Evolutionary conservation across 2,888 invertebrate genomes (phyloP), one percentile per base, ranked within the genome.

Genomic region (Glyphotaelius pellucidus): DNA sequence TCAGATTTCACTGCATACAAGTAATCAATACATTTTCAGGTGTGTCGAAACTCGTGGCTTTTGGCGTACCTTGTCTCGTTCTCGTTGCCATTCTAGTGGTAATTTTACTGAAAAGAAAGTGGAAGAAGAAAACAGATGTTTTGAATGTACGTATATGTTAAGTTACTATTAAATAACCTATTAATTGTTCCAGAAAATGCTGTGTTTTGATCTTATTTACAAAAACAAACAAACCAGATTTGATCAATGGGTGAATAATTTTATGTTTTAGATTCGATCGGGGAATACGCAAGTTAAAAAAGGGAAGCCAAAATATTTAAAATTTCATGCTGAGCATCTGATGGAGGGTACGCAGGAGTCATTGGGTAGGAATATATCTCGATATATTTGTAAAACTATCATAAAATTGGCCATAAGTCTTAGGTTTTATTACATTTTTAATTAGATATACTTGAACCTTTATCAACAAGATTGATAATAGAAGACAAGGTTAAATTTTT

Each of bases 311-410:
- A 91, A 90, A 80, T 93, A 93, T 86, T 47, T 91, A 19, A 91
- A 88, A 67, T 93, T 92, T 92, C 86, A 90, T 83, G 92, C 91
- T 42, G 92, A 92, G 19, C 83, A 92, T 89, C 80, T 92, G 30
- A 92, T 93, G 92, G 93, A 93, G 25, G 93, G 93, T 14, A 91
- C 93, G 11, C 67, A 15, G 52, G 91, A 93, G 80, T 92, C 92
- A 42, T 85, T 93, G 31, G 93, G 93, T 93, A 92, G 30, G 86
- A 25, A 35, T n/a, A 9, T 67, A 67, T n/a, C 25, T 67, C 52
- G 25, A 7, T 67, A 19, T 67, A 5, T 19, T 67, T 7, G 67
- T n/a, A 67, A 52, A 52, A 67, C 67, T 9, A 25, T n/a, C 19
- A 25, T 25, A 25, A 25, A 67, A 7, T 67, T n/a, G 52, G n/a